Evolutionary conservation across 1,140 invertebrate species (phyloP).

Genomic region (Rhagoletis zephyria): DNA sequence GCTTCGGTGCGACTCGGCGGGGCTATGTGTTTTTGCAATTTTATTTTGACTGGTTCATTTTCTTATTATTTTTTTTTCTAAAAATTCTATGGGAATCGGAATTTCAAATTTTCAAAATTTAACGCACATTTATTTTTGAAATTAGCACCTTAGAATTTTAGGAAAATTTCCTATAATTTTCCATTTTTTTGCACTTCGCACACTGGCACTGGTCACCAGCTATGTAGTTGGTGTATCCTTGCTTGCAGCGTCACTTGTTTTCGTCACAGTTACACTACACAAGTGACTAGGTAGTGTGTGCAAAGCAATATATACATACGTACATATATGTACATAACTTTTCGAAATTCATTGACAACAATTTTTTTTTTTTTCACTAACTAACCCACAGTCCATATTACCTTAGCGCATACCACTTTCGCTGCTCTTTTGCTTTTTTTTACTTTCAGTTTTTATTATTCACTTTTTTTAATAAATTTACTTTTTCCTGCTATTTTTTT

Average conservation of each 20-base stretch:
- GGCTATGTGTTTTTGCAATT: neutral
- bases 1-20: neutral
- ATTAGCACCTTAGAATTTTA: neutral
- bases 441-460: constrained; percentile 6
- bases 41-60: neutral
- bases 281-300: neutral
- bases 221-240: too few relatives aligned
- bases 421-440: constrained; percentile 2
- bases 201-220: neutral
- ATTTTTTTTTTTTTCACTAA: neutral
- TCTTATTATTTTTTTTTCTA: neutral
- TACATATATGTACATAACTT: neutral
- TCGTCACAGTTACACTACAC: constrained; percentile 2
- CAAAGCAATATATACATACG: too few relatives aligned
- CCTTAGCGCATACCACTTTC: neutral
- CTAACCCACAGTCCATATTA: neutral
- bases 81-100: neutral
- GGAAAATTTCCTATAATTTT: neutral
- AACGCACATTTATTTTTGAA: neutral
- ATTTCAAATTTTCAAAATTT: neutral
- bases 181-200: too few relatives aligned
- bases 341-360: constrained; percentile 32
- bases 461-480: constrained; percentile 24
- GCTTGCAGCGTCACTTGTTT: neutral
- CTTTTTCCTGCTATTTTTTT: constrained; percentile 4